Base-by-base conservation (phyloP, 2,797 vertebrate genomes). In the Tolypeutes matacus region DNA sequence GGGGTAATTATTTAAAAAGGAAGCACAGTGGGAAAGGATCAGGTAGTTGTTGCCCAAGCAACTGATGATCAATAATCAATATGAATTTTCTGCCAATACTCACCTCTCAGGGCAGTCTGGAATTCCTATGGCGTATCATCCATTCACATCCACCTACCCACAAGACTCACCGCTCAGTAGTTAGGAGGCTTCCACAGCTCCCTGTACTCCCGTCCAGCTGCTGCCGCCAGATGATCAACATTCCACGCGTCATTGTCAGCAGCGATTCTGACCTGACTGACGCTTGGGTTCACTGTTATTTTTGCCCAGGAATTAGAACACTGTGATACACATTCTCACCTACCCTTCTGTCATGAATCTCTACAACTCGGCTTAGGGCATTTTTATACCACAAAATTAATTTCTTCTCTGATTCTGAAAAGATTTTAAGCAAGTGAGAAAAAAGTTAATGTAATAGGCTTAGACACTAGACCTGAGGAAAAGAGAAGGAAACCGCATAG, bases 61-160 rank as follows among this genome's bases (percentile, higher is more conserved):
- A 34, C 36, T 34, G 78, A 53, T 60, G 80, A n/a, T 84, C 92
- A 89, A 29, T 53, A 64, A 69, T 83, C 56, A 69, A 39, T 14
- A 56, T 7, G 70, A 42, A 49, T 73, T 77, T 77, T 84, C 42
- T 89, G 92, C 49, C 90, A 46, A 8, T 9, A 9, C n/a, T 31
- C 1, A 27, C 18, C 58, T 86, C 84, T 80, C 58, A 20, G 69
- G 36, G 78, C n/a, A 58, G 67, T 20, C 15, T 20, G 76, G 10
- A 46, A 39, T 46, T 85, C 34, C 56, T 2, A 36, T 46, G 39
- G 21, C 3, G 15, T 25, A 29, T 1, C 9, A 39, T 29, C n/a
- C 27, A 6, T 67, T 49, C 21, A 2, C 5, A 31, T 20, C 13
- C 18, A n/a, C 23, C 21, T 23, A 14, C 65, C 49, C 39, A 6